Evolutionary conservation across 2,113 vertebrate genomes (phyloP).

Genomic region (Caranx melampygus): DNA sequence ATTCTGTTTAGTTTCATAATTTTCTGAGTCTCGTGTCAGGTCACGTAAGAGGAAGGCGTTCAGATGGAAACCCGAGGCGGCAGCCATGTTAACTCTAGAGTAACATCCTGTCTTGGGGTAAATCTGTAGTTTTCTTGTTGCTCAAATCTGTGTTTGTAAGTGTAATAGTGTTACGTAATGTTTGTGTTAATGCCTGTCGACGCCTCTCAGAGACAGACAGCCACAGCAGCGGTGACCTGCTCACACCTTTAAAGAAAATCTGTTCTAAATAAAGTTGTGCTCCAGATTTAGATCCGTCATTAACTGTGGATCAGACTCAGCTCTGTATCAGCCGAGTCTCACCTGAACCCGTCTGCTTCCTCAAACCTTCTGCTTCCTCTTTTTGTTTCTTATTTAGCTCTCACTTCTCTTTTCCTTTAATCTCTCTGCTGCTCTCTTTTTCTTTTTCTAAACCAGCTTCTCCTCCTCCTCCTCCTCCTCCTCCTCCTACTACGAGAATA

Average conservation of each 20-base stretch:
- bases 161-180: neutral
- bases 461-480: conserved; percentile 42
- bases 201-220: too few relatives aligned
- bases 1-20: too few relatives aligned
- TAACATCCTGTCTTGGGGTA: too few relatives aligned
- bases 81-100: too few relatives aligned
- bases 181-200: neutral
- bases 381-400: conserved; percentile 21
- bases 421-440: conserved; percentile 3
- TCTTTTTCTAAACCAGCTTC: conserved; percentile 41
- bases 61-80: too few relatives aligned
- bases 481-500: conserved; percentile 52
- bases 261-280: neutral
- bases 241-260: neutral
- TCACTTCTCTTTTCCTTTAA: conserved; percentile 18
- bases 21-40: too few relatives aligned
- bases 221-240: neutral
- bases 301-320: neutral
- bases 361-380: conserved; percentile 26
- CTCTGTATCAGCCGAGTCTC: neutral
- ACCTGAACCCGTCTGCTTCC: conserved; percentile 5
- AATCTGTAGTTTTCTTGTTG: too few relatives aligned
- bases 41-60: too few relatives aligned
- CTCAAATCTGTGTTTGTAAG: too few relatives aligned
- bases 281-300: neutral